Base-by-base conservation (phyloP, 2,797 vertebrate species). In the Molothrus ater region DNA sequence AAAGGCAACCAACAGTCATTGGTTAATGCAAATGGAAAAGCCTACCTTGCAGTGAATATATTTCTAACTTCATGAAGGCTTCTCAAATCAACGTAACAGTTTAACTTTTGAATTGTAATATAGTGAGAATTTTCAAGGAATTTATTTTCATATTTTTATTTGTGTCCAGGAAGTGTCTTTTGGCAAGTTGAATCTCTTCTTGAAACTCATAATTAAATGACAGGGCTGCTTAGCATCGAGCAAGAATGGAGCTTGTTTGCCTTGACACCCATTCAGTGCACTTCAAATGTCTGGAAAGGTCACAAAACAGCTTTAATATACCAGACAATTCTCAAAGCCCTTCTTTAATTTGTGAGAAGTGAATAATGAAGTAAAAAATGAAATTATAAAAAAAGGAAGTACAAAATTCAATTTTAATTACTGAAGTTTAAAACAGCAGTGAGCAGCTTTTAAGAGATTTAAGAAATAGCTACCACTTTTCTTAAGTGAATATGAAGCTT, bases 101-200 rank as follows among this genome's bases (percentile, higher is more conserved):
- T 91, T 91, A 38, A 60, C 51, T 79, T 92, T 65, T 76, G 80
- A 71, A 75, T 88, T 90, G n/a, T 86, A 76, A 61, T 93, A 65
- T 38, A 72, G 24, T n/a, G 36, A 91, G 57, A 61, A 20, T 63
- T 92, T 68, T 60, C 5, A 28, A 31, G 75, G 79, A 79, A 88
- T 91, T 86, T 91, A 73, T 91, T 94, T 93, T 92, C 50, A 68
- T 24, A 7, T 95, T 94, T 90, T 90, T 45, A 63, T 88, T 34
- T 86, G 20, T 24, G 29, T 94, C 25, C 57, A 65, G 83, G 51
- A 83, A 79, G 74, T 57, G 72, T 25, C 56, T 96, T 56, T 32
- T 69, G 80, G 78, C 69, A 86, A 68, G 43, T 28, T 78, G 72
- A 73, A 60, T 74, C 53, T 85, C 31, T 92, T 59, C 61, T 83